Base-by-base conservation (phyloP, 1,140 invertebrate genomes). In the Trachymyrmex septentrionalis region DNA sequence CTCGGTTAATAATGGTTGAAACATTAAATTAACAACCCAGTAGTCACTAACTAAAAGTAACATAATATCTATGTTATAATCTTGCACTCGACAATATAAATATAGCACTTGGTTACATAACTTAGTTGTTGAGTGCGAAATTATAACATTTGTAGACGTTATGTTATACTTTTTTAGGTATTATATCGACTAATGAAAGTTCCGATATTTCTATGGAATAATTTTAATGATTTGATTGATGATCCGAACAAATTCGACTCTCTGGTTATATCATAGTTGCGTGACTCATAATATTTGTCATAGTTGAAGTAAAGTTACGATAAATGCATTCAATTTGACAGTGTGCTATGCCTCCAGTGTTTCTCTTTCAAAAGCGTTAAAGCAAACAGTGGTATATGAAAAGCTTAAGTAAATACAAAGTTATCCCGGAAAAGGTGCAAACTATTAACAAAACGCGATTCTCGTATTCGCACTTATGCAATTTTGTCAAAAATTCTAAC, bases 391-490 rank as follows among this genome's bases (percentile, higher is more conserved):
- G 55, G 53, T 82, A 30, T 72, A n/a, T 82, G 67, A 48, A 82
- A 73, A 73, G 66, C 67, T 63, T 73, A 61, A 61, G 55, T 24
- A 84, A 61, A 84, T 63, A 73, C 19, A 48, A 80, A 61, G 67
- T 84, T 73, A 38, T 19, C n/a, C 4, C 80, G 38, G 16, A 21
- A 71, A 38, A 81, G 27, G 55, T 48, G 27, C 24, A 64, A 48
- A 14, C 24, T 48, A 30, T 55, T 72, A 61, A 59, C 38, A 67
- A 67, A 50, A 10, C 19, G 34, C 6, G 12, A 61, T 73, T 30
- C 34, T 44, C 34, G 12, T 27, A 38, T 61, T n/a, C 57, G 24
- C 30, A 27, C 12, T 82, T 9, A n/a, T 12, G 19, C 24, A 30
- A 2, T n/a, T 16, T 63, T 30, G 19, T 24, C 21, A 81, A 84